These are phyloP conservation scores for Podarcis lilfordi DNA, from an alignment of 2,797 vertebrate species.

Conservation along the genomic window DNA sequence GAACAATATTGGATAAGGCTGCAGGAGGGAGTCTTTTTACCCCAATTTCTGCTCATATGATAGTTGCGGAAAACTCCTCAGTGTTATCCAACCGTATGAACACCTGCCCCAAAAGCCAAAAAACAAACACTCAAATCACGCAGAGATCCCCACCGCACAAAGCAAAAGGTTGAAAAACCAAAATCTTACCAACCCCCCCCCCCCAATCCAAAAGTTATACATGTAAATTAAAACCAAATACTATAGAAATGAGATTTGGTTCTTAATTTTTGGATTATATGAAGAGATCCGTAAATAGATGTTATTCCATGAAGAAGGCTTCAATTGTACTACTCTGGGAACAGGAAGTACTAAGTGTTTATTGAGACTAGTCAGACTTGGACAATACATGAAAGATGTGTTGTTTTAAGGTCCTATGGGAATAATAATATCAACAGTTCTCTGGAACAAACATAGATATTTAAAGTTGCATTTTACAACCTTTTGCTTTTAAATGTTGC, in stretches of 20 bases:
- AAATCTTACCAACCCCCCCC: not conserved
- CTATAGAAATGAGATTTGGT: not conserved
- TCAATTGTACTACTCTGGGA: not conserved
- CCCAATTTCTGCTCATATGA: constrained; percentile 31
- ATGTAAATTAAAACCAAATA: not conserved
- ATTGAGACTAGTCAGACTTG: not conserved
- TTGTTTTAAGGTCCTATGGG: not conserved
- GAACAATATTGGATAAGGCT: constrained; percentile 58
- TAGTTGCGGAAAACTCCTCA: constrained; percentile 8
- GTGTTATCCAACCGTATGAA: constrained; percentile 30
- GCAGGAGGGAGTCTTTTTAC: constrained; percentile 24
- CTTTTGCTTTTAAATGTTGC: not conserved
- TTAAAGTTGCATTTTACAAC: not conserved
- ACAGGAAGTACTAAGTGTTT: no score
- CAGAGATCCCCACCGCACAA: not conserved
- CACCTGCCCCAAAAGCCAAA: constrained; percentile 62
- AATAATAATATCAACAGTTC: not conserved
- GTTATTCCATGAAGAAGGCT: not conserved
- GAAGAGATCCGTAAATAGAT: not conserved
- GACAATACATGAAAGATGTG: not conserved
- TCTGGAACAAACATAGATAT: not conserved
- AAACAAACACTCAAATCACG: not conserved
- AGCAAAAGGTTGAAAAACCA: not conserved
- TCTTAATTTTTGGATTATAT: not conserved
- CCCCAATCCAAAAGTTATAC: not conserved